Conservation (phyloP, 2,888 invertebrate genomes). For the Odontomyia ornata region DNA sequence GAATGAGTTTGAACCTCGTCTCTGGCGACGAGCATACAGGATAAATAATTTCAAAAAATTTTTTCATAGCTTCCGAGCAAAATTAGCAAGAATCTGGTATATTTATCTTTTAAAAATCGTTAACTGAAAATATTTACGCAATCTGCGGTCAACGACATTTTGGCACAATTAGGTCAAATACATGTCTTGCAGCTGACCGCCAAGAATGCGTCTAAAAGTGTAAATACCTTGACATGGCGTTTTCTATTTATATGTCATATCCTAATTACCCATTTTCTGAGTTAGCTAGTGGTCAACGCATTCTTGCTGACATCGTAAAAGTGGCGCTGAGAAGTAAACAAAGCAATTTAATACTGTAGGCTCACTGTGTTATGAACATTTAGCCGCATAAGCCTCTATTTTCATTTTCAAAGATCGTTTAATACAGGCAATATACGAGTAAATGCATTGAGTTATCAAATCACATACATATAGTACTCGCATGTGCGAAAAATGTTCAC, state of each 20-base stretch:
- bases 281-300: not conserved
- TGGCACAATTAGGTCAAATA: not conserved
- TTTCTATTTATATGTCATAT: not conserved
- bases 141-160: no score
- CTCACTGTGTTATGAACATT: no score
- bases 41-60: no score
- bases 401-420: no score
- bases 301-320: not conserved
- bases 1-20: no score
- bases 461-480: not conserved
- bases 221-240: not conserved
- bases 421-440: not conserved
- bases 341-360: not conserved
- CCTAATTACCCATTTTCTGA: constrained; percentile 8
- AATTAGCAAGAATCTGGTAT: no score
- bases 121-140: no score
- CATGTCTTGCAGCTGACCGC: not conserved
- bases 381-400: no score
- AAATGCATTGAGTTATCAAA: not conserved
- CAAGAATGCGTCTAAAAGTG: not conserved
- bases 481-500: not conserved
- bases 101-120: no score
- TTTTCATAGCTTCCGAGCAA: no score
- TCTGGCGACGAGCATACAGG: no score
- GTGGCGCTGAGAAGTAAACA: not conserved